Evolutionary conservation across 2,888 invertebrate species (phyloP).

Genomic region (Entomobrya multifasciata): DNA sequence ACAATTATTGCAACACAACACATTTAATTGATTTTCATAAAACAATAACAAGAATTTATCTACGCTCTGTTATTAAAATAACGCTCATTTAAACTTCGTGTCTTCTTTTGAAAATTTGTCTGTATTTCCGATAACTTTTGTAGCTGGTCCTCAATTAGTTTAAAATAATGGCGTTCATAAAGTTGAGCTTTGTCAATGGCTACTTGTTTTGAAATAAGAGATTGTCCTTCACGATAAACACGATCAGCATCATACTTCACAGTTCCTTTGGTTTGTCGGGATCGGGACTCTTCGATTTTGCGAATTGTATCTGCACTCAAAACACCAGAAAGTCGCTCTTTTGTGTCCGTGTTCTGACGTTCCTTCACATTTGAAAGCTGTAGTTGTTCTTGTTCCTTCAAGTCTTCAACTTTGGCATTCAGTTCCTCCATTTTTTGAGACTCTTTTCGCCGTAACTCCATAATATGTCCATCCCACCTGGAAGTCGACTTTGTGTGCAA

Average conservation of each 20-base stretch:
- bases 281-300: constrained; percentile 41
- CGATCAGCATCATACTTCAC: constrained; percentile 48
- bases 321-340: constrained; percentile 25
- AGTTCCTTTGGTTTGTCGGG: constrained; percentile 47
- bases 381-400: constrained; percentile 26
- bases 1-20: too few relatives aligned
- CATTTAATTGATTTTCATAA: too few relatives aligned
- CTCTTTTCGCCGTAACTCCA: constrained; percentile 35
- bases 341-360: constrained; percentile 39
- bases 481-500: constrained; percentile 1
- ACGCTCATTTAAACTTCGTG: background rate
- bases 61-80: constrained; percentile 37
- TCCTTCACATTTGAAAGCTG: constrained; percentile 33
- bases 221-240: constrained; percentile 35
- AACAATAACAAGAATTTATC: too few relatives aligned
- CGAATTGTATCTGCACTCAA: constrained; percentile 22
- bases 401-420: background rate
- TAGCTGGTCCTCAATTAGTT: constrained; percentile 35
- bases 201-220: constrained; percentile 30
- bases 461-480: constrained; percentile 23
- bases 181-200: constrained; percentile 46
- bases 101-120: constrained; percentile 47
- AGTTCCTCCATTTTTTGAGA: constrained; percentile 41
- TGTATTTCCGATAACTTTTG: constrained; percentile 45
- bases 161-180: constrained; percentile 26